These are phyloP conservation scores for Cyanistes caeruleus DNA, from an alignment of 2,113 vertebrate species.

Conservation along the genomic window DNA sequence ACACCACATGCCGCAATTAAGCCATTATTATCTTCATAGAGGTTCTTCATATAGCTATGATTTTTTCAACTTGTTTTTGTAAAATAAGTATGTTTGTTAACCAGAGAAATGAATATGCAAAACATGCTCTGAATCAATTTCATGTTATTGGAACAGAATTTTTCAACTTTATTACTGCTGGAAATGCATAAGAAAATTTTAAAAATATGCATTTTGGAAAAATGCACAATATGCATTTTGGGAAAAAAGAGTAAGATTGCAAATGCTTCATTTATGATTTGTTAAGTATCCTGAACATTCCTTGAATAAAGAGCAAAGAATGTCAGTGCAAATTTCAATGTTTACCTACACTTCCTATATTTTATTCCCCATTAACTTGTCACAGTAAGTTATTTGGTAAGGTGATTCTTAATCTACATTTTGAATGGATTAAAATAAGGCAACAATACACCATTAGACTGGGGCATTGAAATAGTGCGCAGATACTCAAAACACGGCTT, in stretches of 20 bases:
- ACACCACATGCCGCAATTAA: not conserved
- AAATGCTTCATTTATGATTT: too few relatives aligned
- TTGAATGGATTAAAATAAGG: not conserved
- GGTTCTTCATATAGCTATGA: not conserved
- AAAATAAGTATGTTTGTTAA: not conserved
- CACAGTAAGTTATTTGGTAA: not conserved
- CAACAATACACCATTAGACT: not conserved
- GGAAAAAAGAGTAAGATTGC: not conserved
- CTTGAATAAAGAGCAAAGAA: not conserved
- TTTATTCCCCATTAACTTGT: not conserved
- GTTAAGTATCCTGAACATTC: not conserved
- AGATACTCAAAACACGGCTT: not conserved
- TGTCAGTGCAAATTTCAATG: not conserved
- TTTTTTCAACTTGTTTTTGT: not conserved
- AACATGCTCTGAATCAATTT: not conserved
- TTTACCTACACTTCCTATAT: not conserved
- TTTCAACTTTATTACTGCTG: not conserved
- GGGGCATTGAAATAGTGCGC: not conserved
- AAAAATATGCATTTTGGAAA: not conserved
- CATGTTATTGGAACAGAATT: not conserved
- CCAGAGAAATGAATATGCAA: not conserved
- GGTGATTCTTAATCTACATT: not conserved
- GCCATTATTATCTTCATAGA: not conserved
- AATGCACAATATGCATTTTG: not conserved
- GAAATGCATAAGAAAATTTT: not conserved